These are phyloP conservation scores for Atrichornis clamosus DNA, from an alignment of 2,113 vertebrate genomes.

Conservation along the genomic window DNA sequence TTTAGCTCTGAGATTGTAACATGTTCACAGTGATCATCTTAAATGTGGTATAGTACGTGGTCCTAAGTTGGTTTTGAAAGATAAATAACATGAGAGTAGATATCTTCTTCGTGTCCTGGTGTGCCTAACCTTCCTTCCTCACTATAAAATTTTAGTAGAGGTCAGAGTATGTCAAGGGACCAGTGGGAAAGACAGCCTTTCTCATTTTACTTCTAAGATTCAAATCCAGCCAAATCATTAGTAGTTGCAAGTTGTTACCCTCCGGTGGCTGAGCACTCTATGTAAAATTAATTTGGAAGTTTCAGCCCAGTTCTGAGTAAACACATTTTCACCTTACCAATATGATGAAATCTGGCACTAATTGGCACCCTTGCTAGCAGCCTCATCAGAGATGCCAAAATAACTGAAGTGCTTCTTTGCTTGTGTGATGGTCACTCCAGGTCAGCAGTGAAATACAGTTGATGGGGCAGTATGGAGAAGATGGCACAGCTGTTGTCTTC, in stretches of 20 bases:
- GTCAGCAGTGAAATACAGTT: neutral
- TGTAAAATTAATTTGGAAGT: neutral
- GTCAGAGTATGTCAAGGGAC: neutral
- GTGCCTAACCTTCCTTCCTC: neutral
- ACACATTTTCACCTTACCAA: conserved; percentile 28
- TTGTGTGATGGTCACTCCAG: neutral
- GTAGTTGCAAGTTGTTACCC: conserved; percentile 31
- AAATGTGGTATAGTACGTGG: accelerated
- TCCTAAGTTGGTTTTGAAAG: neutral
- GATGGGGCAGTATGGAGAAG: neutral
- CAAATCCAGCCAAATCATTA: neutral
- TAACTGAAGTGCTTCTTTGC: neutral
- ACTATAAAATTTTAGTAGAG: neutral
- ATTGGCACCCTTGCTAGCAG: conserved; percentile 38
- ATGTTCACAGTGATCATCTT: neutral
- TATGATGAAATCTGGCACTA: conserved; percentile 22
- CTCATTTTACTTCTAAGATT: neutral
- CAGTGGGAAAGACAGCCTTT: neutral
- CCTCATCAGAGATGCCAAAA: conserved; percentile 8
- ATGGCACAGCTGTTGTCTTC: neutral
- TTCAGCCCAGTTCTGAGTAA: neutral
- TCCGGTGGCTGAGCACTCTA: neutral
- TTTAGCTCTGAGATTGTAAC: neutral
- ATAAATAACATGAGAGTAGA: accelerated
- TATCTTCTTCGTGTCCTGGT: neutral